A percentile compares a stretch with the other conserved stretches of the same genome.
These are phyloP conservation scores for Diabrotica undecimpunctata DNA, from an alignment of 1,140 invertebrate species.

Conservation along the genomic window DNA sequence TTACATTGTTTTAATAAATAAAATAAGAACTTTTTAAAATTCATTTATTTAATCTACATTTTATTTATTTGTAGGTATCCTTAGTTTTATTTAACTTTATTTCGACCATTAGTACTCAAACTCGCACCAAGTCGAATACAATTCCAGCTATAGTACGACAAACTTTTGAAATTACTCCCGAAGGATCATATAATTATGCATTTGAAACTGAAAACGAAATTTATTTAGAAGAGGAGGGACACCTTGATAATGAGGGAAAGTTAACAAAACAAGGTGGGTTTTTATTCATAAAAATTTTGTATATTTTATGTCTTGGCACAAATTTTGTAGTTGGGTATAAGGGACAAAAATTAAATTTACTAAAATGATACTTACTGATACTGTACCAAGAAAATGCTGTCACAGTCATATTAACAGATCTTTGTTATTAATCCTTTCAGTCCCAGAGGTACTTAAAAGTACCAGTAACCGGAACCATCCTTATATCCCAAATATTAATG, in stretches of 20 bases:
- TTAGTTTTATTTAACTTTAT: not conserved
- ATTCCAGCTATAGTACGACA: not conserved
- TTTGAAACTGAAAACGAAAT: not conserved
- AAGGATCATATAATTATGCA: not conserved
- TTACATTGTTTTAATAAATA: too few species aligned
- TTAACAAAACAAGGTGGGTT: not conserved
- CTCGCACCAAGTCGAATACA: not conserved
- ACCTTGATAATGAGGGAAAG: not conserved
- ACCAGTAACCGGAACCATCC: too few species aligned
- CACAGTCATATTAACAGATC: too few species aligned
- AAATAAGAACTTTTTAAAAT: too few species aligned
- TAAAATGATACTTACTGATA: too few species aligned
- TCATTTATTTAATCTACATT: too few species aligned
- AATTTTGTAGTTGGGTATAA: too few species aligned
- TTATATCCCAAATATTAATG: too few species aligned
- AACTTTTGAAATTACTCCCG: not conserved
- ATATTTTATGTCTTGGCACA: not conserved
- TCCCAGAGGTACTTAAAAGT: too few species aligned
- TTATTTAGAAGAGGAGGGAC: not conserved
- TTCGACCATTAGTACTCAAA: not conserved
- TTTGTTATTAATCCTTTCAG: too few species aligned
- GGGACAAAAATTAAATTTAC: too few species aligned
- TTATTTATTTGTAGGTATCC: not conserved
- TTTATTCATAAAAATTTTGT: not conserved
- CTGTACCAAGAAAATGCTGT: too few species aligned